Evolutionary conservation across 2,888 invertebrate genomes (phyloP).

Genomic region (Chymomyza procnemis): DNA sequence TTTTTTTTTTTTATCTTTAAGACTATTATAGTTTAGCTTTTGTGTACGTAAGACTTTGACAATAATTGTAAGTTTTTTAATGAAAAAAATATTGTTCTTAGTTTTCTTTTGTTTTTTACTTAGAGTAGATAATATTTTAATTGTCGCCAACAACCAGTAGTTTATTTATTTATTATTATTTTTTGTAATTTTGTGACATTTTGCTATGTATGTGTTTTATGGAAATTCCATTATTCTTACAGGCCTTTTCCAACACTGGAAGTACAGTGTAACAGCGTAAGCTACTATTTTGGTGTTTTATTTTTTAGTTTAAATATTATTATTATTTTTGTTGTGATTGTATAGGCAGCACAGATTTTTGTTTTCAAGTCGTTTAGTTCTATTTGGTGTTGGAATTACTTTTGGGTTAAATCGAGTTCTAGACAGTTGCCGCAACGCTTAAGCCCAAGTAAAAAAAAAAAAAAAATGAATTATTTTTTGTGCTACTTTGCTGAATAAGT

Average conservation of each 20-base stretch:
- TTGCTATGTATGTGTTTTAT: neutral
- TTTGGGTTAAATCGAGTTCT: neutral
- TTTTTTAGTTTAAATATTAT: neutral
- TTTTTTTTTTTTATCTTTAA: neutral
- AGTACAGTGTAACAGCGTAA: too few species aligned
- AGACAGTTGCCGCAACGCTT: neutral
- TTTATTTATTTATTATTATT: neutral
- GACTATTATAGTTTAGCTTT: neutral
- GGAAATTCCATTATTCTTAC: neutral
- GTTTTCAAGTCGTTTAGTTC: neutral
- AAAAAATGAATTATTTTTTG: too few species aligned
- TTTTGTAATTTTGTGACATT: too few species aligned
- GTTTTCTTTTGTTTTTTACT: neutral
- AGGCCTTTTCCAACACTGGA: too few species aligned
- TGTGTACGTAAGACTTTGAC: neutral
- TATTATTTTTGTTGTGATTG: neutral
- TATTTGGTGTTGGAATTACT: neutral
- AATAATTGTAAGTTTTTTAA: neutral
- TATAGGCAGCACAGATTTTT: neutral
- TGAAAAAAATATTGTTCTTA: neutral
- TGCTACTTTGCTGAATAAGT: neutral
- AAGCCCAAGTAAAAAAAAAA: neutral
- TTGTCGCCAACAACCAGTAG: conserved; percentile 7
- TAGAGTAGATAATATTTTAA: neutral
- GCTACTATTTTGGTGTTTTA: neutral